Evolutionary conservation across 2,797 vertebrate genomes (phyloP).

Genomic region (Echeneis naucrates): DNA sequence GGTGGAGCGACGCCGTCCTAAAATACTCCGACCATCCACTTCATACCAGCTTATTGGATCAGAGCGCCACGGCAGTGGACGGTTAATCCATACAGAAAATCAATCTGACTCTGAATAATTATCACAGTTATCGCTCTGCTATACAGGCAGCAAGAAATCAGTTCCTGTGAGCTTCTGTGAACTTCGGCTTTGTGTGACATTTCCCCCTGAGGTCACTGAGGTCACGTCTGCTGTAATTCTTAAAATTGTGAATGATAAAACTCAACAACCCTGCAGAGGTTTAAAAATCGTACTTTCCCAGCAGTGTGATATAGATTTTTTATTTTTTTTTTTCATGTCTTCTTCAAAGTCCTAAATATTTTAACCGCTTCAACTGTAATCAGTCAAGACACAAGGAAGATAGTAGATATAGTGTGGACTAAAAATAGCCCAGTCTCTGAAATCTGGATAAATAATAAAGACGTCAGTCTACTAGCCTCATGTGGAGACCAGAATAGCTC

Average conservation of each 20-base stretch:
- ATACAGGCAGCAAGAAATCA: background rate
- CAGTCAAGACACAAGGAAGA: background rate
- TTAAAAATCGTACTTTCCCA: no score
- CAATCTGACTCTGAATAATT: background rate
- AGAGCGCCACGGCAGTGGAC: no score
- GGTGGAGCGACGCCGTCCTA: no score
- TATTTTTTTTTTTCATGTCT: no score
- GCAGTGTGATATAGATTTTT: background rate
- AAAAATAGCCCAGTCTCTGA: slow-evolving; percentile 33
- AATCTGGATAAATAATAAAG: slow-evolving; percentile 48
- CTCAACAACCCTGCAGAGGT: no score
- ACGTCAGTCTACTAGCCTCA: slow-evolving; percentile 23
- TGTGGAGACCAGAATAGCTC: slow-evolving; percentile 43
- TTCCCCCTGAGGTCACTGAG: no score
- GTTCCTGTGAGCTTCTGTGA: no score
- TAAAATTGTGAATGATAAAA: no score
- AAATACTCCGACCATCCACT: no score
- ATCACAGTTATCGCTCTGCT: background rate
- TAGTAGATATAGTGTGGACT: background rate
- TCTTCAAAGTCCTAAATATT: background rate
- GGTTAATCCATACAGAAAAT: no score
- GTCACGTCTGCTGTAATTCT: no score
- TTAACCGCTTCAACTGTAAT: slow-evolving; percentile 8
- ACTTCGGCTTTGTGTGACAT: background rate
- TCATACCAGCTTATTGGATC: no score